Evolutionary conservation across 2,888 invertebrate species (phyloP).

Genomic region (Pyralis farinalis): DNA sequence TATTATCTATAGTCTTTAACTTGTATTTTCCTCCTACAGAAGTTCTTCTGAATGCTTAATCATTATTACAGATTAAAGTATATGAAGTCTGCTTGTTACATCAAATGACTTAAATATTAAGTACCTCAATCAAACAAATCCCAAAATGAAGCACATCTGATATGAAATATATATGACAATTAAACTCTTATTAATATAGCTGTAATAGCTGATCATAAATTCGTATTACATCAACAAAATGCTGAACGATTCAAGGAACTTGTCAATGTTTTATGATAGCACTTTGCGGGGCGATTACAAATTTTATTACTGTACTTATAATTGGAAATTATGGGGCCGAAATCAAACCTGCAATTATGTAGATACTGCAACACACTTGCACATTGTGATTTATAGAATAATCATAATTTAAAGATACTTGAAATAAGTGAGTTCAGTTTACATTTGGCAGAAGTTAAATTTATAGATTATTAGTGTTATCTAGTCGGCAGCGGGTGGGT

Average conservation of each 20-base stretch:
- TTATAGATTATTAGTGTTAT: no score
- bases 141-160: conserved; percentile 3
- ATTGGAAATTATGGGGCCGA: not conserved
- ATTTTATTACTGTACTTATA: not conserved
- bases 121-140: not conserved
- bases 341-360: not conserved
- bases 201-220: not conserved
- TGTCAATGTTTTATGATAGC: conserved; percentile 1
- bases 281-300: not conserved
- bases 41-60: no score
- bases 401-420: no score
- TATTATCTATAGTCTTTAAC: no score
- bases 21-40: no score
- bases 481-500: no score
- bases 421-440: no score
- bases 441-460: no score
- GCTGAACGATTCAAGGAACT: not conserved
- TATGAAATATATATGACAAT: conserved; percentile 4
- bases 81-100: no score
- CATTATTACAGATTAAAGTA: no score
- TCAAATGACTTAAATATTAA: not conserved
- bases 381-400: no score
- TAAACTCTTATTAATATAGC: conserved; percentile 1
- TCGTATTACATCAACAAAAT: not conserved
- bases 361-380: not conserved